Evolutionary conservation across 2,113 vertebrate species (phyloP).

Genomic region (Rhagologus leucostigma): DNA sequence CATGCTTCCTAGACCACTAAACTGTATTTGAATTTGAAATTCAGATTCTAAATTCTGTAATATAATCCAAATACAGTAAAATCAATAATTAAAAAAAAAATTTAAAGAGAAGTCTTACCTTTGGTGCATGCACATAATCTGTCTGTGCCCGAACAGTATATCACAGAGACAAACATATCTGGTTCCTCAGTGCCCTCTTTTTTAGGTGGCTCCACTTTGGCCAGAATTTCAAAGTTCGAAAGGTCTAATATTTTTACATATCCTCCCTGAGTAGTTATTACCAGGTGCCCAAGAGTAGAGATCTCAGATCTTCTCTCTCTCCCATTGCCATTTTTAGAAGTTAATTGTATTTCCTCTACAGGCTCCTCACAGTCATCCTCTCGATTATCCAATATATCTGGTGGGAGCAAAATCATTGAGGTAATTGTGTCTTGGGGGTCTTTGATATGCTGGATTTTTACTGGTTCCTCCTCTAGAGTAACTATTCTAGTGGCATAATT

Average conservation of each 20-base stretch:
- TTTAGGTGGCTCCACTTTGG: conserved; percentile 95
- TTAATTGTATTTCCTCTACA: conserved; percentile 82
- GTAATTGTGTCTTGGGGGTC: conserved; percentile 94
- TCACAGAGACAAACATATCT: conserved; percentile 95
- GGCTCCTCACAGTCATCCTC: conserved; percentile 94
- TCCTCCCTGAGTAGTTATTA: conserved; percentile 96
- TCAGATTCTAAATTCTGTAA: background rate
- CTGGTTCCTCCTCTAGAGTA: conserved; percentile 92
- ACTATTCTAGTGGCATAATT: conserved; percentile 97
- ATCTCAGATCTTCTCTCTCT: conserved; percentile 87
- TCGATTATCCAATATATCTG: conserved; percentile 91
- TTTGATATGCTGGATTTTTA: conserved; percentile 96
- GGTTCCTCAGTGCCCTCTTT: conserved; percentile 91
- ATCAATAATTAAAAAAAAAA: background rate
- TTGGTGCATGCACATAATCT: conserved; percentile 97
- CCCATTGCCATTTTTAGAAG: conserved; percentile 80
- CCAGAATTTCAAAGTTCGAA: conserved; percentile 93
- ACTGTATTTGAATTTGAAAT: background rate
- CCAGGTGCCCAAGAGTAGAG: conserved; percentile 89
- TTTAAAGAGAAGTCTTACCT: conserved; percentile 78
- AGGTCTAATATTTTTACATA: conserved; percentile 97
- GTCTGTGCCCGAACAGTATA: conserved; percentile 98
- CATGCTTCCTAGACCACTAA: background rate
- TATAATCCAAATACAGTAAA: background rate
- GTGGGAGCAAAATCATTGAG: conserved; percentile 93